Evolutionary conservation across 2,113 vertebrate genomes (phyloP).

Genomic region (Hippocampus guttulatus): DNA sequence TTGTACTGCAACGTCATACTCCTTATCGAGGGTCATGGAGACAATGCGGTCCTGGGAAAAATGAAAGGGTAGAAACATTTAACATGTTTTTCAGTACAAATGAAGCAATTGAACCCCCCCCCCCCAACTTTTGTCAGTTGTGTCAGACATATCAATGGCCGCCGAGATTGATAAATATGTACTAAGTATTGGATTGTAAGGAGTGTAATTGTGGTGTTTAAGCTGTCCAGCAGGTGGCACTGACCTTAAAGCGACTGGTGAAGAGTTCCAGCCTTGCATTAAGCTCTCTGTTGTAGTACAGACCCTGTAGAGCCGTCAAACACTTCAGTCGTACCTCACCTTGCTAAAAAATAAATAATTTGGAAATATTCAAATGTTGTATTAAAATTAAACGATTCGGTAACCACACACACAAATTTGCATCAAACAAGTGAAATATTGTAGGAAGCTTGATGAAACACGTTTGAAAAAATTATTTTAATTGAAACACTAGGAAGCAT

Average conservation of each 20-base stretch:
- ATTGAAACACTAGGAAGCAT: not conserved
- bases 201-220: conserved; percentile 13
- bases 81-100: not conserved
- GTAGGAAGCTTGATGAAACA: not conserved
- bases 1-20: conserved; percentile 98
- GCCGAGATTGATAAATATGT: not conserved
- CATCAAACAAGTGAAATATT: not conserved
- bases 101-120: no score
- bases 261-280: conserved; percentile 98
- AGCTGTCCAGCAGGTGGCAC: conserved; percentile 57
- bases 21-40: conserved; percentile 98
- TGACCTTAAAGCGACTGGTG: conserved; percentile 98
- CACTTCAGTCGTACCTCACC: conserved; percentile 98
- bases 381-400: not conserved
- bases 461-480: no score
- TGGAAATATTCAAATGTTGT: not conserved
- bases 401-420: not conserved
- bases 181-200: not conserved
- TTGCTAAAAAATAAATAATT: conserved; percentile 76
- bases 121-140: not conserved
- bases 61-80: conserved; percentile 15
- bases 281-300: conserved; percentile 97
- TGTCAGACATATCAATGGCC: not conserved
- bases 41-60: conserved; percentile 92
- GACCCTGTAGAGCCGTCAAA: conserved; percentile 95